phyloP scores from a whole-genome alignment of 2,113 vertebrate species.

The Eolophus roseicapilla region DNA sequence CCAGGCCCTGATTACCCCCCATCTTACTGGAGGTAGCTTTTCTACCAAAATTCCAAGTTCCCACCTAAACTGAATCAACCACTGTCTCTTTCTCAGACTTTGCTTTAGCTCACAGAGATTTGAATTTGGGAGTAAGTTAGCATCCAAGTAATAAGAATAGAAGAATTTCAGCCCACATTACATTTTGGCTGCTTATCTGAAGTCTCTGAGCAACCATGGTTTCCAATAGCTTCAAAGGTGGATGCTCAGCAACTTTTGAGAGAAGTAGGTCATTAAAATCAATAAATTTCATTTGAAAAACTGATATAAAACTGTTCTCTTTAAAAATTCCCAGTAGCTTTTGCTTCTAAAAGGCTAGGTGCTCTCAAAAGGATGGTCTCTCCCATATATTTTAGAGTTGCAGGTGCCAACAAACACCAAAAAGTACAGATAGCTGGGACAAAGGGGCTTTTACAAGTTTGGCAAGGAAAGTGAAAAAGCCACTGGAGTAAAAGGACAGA shows the following conservation, averaged over 20 bases:
- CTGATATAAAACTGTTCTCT: not conserved
- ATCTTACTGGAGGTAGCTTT: not conserved
- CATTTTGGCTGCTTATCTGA: not conserved
- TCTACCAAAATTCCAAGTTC: not conserved
- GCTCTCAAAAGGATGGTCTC: not conserved
- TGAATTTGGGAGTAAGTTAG: not conserved
- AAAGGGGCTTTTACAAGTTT: not conserved
- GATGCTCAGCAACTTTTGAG: not conserved
- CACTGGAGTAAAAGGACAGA: not conserved
- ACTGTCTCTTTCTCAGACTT: not conserved
- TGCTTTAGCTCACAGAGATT: not conserved
- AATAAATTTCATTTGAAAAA: not conserved
- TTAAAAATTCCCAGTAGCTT: not conserved
- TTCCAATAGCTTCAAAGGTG: constrained; percentile 6
- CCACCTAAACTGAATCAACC: not conserved
- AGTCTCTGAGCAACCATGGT: not conserved
- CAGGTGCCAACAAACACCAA: not conserved
- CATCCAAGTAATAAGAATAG: not conserved
- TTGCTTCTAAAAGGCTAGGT: not conserved
- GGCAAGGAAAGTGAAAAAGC: not conserved
- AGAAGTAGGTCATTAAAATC: not conserved
- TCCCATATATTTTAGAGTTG: not conserved
- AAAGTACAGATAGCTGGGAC: not conserved
- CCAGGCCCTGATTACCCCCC: not conserved
- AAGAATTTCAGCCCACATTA: not conserved